These are phyloP conservation scores for Anastatus disparis DNA, from an alignment of 1,140 invertebrate genomes.

Conservation along the genomic window DNA sequence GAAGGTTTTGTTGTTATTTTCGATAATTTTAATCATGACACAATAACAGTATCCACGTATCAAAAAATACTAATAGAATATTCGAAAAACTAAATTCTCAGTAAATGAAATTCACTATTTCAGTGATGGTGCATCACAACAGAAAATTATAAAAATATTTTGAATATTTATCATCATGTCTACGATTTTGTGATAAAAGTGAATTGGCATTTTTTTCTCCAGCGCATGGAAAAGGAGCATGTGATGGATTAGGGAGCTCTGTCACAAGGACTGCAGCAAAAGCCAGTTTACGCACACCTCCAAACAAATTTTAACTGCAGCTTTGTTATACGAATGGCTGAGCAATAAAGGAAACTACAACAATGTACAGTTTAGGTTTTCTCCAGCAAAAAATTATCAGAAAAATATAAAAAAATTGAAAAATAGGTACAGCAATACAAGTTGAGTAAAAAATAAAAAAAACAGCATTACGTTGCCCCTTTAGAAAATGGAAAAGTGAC, in stretches of 20 bases:
- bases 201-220: conserved; percentile 54
- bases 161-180: conserved; percentile 51
- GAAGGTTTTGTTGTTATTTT: conserved; percentile 37
- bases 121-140: conserved; percentile 39
- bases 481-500: no score
- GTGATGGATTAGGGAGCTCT: conserved; percentile 52
- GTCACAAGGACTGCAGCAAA: conserved; percentile 46
- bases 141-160: conserved; percentile 50
- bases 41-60: conserved; percentile 34
- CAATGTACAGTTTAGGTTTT: conserved; percentile 6
- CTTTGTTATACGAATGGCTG: conserved; percentile 23
- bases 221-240: conserved; percentile 55
- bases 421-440: no score
- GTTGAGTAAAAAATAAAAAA: no score
- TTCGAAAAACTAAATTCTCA: conserved; percentile 13
- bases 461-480: no score
- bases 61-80: conserved; percentile 18
- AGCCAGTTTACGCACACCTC: conserved; percentile 41
- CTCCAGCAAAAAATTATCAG: no score
- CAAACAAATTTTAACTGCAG: conserved; percentile 16
- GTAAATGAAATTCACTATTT: no score
- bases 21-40: conserved; percentile 35
- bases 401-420: no score
- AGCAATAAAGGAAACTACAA: conserved; percentile 4
- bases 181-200: conserved; percentile 48